Base-by-base conservation (phyloP, 2,113 vertebrate species). In the Anoplopoma fimbria region DNA sequence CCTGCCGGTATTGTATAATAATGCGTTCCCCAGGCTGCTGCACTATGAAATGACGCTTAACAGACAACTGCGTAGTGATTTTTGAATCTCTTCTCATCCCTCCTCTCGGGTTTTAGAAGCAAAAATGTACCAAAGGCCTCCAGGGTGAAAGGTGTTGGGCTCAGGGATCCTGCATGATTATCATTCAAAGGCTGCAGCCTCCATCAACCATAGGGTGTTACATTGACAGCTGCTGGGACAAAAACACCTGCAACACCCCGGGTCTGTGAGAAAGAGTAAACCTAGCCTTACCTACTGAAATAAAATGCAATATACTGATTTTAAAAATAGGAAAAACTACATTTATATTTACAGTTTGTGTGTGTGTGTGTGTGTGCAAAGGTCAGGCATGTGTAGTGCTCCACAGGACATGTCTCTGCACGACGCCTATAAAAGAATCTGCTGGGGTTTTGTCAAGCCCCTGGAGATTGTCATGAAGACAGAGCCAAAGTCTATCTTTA, bases 371-470 rank as follows among this genome's bases (percentile, higher is more conserved):
- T 21, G 13, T 42, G 15, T 58, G 3, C 27, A 55, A 36, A 78
- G 45, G 49, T 49, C 75, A 77, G 62, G 31, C 55, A 5, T 17
- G 1, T 61, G 19, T 29, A 68, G 61, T 27, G 14, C 14, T 55
- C 33, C 61, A 77, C 51, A 79, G 47, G 49, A 63, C 47, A 38
- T 42, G 69, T 74, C 63, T 74, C 27, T 23, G 38, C 36, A 74
- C 57, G 55, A 57, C 2, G n/a, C 19, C 40, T 34, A 17, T 45
- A 72, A 73, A 82, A 79, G 51, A 74, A 78, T 62, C 67, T 17
- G 3, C 38, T 60, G 68, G 23, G 27, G 19, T 6, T 73, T 45
- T 33, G 27, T n/a, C 57, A 47, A 65, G 61, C 62, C 31, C n/a
- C 25, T 8, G 3, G 57, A 29, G 40, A 62, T 25, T 17, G 57